Percentiles rank a stretch among this genome's conserved stretches.
phyloP scores from a whole-genome alignment of 2,113 vertebrate species.

The Leucoraja erinaceus region DNA sequence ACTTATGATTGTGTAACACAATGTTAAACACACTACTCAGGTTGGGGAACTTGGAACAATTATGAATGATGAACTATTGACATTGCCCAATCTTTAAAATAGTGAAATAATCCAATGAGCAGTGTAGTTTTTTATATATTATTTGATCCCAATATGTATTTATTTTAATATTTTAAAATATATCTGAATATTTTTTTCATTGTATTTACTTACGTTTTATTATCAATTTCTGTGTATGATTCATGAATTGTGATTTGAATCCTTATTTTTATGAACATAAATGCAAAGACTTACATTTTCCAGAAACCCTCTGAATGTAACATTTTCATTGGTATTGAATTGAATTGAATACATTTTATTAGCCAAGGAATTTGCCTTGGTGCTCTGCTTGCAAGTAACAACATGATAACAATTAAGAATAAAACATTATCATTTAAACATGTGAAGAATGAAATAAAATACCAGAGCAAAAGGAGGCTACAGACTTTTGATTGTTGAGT shows the following conservation, averaged over 20 bases:
- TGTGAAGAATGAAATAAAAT: too few species aligned
- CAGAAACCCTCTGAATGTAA: neutral
- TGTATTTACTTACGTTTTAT: neutral
- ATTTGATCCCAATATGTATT: neutral
- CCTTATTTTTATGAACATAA: neutral
- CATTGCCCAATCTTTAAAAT: neutral
- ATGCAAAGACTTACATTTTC: neutral
- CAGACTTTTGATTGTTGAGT: too few species aligned
- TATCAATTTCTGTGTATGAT: neutral
- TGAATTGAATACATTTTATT: too few species aligned
- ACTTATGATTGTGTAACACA: neutral
- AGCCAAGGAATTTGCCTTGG: too few species aligned
- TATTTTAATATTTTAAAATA: neutral
- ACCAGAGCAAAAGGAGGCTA: too few species aligned
- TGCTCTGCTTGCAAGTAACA: too few species aligned
- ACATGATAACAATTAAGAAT: too few species aligned
- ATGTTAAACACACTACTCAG: conserved; percentile 1
- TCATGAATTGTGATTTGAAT: neutral
- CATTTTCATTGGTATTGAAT: neutral
- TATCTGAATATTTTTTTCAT: neutral
- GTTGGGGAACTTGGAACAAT: neutral
- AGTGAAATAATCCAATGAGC: neutral
- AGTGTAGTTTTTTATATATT: neutral
- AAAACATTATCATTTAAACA: too few species aligned
- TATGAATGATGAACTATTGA: neutral